Conservation (phyloP, 2,113 vertebrate species). For the Notarius quadriscutis region DNA sequence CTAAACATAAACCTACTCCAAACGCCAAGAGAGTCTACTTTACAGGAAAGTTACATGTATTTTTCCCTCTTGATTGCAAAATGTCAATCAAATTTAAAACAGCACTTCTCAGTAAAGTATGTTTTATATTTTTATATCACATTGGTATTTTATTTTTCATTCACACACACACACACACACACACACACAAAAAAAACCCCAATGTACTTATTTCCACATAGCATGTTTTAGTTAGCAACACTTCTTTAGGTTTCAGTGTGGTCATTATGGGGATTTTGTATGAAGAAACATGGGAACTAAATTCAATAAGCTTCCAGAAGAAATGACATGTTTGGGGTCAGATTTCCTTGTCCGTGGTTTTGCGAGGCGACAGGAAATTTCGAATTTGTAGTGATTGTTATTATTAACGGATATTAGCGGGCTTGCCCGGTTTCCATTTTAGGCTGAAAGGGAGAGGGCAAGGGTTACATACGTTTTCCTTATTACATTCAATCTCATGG, state of each 20-base stretch:
- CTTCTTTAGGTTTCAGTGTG: background rate
- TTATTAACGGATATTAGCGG: conserved; percentile 47
- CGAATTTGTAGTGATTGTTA: conserved; percentile 56
- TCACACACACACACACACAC: background rate
- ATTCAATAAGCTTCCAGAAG: background rate
- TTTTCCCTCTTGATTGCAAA: background rate
- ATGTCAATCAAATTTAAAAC: background rate
- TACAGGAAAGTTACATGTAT: background rate
- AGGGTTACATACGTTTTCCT: conserved; percentile 44
- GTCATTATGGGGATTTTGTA: background rate
- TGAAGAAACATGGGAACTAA: background rate
- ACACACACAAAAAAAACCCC: background rate
- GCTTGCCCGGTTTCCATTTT: conserved; percentile 34
- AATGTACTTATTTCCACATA: background rate
- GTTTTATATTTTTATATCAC: background rate
- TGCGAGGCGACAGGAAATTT: conserved; percentile 52
- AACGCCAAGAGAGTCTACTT: background rate
- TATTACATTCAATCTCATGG: conserved; percentile 31
- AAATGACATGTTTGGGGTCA: conserved; percentile 37
- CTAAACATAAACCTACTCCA: background rate
- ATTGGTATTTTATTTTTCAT: background rate
- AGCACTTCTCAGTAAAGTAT: background rate
- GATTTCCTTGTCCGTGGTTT: conserved; percentile 36
- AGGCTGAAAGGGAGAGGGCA: conserved; percentile 34
- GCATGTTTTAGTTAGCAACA: background rate